phyloP scores from a whole-genome alignment of 2,113 vertebrate genomes.

The Recurvirostra avosetta region DNA sequence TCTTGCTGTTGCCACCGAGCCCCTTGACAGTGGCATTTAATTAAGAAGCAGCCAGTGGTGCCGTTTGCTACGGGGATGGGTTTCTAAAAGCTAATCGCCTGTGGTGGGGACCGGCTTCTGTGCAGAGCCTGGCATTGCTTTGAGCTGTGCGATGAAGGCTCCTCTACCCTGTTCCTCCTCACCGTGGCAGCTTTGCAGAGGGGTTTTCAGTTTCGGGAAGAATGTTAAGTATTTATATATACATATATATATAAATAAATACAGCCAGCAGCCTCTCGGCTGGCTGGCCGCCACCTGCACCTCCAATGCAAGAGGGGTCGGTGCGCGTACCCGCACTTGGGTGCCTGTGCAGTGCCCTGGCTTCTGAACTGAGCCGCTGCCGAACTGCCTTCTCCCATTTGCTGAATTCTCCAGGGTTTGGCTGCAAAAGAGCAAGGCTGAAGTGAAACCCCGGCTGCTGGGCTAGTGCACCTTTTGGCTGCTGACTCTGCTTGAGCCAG shows the following conservation, averaged over 20 bases:
- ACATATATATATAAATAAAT: neutral
- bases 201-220: neutral
- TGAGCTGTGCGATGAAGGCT: neutral
- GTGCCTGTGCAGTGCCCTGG: fast-evolving
- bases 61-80: neutral
- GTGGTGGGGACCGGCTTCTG: fast-evolving
- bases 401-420: neutral
- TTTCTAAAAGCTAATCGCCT: fast-evolving
- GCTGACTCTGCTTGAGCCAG: neutral
- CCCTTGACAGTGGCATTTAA: neutral
- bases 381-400: neutral
- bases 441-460: neutral
- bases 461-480: neutral
- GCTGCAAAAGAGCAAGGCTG: neutral
- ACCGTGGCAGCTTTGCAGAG: neutral
- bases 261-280: too few species aligned
- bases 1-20: neutral
- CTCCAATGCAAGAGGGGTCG: neutral
- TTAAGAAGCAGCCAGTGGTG: neutral
- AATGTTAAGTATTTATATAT: neutral
- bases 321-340: fast-evolving
- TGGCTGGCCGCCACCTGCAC: too few species aligned
- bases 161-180: neutral
- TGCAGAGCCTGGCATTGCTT: fast-evolving
- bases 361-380: neutral